These are phyloP conservation scores for Pogonocichla stellata DNA, from an alignment of 2,113 vertebrate species.

Conservation along the genomic window DNA sequence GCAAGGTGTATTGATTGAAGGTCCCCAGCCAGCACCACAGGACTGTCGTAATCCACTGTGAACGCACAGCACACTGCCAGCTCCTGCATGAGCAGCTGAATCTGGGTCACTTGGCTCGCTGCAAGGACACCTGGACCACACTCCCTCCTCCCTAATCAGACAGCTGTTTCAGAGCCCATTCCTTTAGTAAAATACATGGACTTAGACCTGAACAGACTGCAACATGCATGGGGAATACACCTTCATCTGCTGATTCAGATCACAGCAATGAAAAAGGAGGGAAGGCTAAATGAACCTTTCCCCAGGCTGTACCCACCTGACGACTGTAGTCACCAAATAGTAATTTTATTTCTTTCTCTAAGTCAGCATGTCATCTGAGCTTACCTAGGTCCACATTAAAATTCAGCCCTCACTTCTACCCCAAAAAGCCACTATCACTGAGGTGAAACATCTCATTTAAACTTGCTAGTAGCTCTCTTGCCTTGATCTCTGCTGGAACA, in stretches of 20 bases:
- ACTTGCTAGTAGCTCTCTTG: not conserved
- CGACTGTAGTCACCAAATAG: not conserved
- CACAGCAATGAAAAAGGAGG: not conserved
- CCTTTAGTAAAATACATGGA: not conserved
- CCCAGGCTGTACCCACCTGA: not conserved
- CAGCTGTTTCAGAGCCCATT: not conserved
- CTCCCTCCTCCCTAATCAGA: not conserved
- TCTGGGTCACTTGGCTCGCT: not conserved
- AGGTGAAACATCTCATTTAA: not conserved
- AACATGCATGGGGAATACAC: not conserved
- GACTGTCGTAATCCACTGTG: not conserved
- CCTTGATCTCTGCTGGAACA: not conserved
- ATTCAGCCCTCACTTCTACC: not conserved
- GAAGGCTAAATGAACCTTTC: accelerated
- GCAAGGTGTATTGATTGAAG: not conserved
- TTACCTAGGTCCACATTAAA: not conserved
- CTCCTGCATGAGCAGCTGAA: not conserved
- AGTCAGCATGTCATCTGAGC: not conserved
- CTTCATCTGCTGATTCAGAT: not conserved
- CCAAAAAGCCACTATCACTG: not conserved
- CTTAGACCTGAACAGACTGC: not conserved
- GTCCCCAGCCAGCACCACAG: not conserved
- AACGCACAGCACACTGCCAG: not conserved
- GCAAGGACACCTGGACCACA: not conserved
- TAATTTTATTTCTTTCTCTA: not conserved